A percentile compares a stretch with the other conserved stretches of the same genome.
Evolutionary conservation across 2,113 vertebrate genomes (phyloP).

Genomic region (Oceanites oceanicus): DNA sequence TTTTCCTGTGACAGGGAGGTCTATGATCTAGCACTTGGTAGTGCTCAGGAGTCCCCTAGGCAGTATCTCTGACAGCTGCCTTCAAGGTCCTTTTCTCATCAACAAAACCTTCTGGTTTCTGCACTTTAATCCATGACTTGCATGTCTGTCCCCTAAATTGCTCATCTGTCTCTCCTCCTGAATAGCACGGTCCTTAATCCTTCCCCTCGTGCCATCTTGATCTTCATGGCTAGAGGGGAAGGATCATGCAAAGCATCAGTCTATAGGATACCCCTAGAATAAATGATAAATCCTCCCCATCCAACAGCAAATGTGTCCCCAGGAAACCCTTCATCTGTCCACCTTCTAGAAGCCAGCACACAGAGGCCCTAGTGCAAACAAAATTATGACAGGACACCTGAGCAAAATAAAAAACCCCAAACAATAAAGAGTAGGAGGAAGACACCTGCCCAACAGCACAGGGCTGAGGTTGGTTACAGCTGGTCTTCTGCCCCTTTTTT

Average conservation of each 20-base stretch:
- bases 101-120: background rate
- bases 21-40: background rate
- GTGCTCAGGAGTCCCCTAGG: background rate
- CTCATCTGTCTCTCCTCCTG: background rate
- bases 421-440: conserved; percentile 7
- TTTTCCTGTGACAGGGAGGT: background rate
- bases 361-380: background rate
- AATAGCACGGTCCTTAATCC: background rate
- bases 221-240: background rate
- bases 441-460: background rate
- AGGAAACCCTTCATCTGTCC: background rate
- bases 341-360: background rate
- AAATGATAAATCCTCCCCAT: background rate
- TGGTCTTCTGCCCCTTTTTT: conserved; percentile 38
- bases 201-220: background rate
- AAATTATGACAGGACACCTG: background rate
- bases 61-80: background rate
- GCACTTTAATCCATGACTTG: background rate
- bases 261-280: background rate
- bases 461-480: conserved; percentile 24
- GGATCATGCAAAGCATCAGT: background rate
- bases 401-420: background rate
- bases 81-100: background rate
- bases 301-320: background rate
- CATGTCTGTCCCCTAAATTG: background rate